Evolutionary conservation across 2,888 invertebrate species (phyloP).

Genomic region (Ormyrus nitidulus): DNA sequence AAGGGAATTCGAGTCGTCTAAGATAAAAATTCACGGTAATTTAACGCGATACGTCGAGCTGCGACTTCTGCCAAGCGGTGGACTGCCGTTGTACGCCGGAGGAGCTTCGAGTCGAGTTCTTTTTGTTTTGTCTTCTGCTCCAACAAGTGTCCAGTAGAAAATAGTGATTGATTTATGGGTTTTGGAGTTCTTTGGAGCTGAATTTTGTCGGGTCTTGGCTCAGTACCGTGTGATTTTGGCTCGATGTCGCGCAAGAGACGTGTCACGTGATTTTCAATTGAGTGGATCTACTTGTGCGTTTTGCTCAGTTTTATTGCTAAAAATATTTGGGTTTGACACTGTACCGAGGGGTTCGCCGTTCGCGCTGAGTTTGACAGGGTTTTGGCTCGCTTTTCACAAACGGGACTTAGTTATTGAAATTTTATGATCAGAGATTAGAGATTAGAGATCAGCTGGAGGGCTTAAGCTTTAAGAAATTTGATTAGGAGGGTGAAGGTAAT

Average conservation of each 20-base stretch:
- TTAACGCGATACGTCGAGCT: too few species aligned
- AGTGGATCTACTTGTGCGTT: constrained; percentile 38
- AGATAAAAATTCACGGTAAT: too few species aligned
- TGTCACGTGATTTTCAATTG: constrained; percentile 55
- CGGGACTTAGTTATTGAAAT: too few species aligned
- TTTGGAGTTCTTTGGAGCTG: not conserved
- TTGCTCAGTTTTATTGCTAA: constrained; percentile 18
- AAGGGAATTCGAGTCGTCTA: too few species aligned
- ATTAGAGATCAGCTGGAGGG: too few species aligned
- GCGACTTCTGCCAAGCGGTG: not conserved
- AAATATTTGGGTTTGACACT: constrained; percentile 34
- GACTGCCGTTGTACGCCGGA: not conserved
- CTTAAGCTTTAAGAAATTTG: too few species aligned
- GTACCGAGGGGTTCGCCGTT: too few species aligned
- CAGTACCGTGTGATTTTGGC: constrained; percentile 39
- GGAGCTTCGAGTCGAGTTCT: not conserved
- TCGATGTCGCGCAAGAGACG: constrained; percentile 36
- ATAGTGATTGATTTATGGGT: not conserved
- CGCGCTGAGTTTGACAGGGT: too few species aligned
- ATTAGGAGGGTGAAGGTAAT: too few species aligned
- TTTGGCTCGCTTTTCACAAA: too few species aligned
- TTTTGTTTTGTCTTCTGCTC: constrained; percentile 21
- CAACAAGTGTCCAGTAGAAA: constrained; percentile 43
- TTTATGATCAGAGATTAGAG: too few species aligned
- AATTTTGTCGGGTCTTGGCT: not conserved